Conservation (phyloP, 2,888 invertebrate species). For the Torymus tubicola region DNA sequence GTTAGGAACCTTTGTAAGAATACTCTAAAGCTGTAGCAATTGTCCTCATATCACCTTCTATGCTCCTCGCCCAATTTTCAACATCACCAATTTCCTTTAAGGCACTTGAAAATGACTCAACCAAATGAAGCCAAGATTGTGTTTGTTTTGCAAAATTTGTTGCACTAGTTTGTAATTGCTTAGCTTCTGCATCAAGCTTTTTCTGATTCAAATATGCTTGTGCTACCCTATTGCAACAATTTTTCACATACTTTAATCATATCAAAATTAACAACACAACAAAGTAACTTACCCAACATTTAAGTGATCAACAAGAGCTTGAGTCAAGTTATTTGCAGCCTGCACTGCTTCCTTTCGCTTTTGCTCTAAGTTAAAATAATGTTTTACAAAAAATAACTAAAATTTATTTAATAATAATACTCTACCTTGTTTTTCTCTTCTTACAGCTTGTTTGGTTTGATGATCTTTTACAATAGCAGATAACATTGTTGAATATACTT, state of each 20-base stretch:
- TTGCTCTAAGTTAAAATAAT: slow-evolving; percentile 82
- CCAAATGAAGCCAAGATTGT: slow-evolving; percentile 95
- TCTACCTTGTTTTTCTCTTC: slow-evolving; percentile 89
- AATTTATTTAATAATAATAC: slow-evolving; percentile 57
- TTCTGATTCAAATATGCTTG: slow-evolving; percentile 99
- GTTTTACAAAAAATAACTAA: background rate
- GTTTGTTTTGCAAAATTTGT: slow-evolving; percentile 97
- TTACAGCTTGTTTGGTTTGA: slow-evolving; percentile 86
- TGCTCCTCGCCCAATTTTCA: slow-evolving; percentile 98
- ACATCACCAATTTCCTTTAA: slow-evolving; percentile 98
- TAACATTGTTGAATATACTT: slow-evolving; percentile 79
- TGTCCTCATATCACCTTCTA: slow-evolving; percentile 96
- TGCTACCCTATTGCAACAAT: slow-evolving; percentile 76
- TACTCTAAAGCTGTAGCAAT: slow-evolving; percentile 94
- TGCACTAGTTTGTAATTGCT: slow-evolving; percentile 94
- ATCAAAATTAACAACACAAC: no score
- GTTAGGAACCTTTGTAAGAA: slow-evolving; percentile 86
- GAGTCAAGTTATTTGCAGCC: slow-evolving; percentile 94
- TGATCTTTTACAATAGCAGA: slow-evolving; percentile 93
- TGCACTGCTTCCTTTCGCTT: slow-evolving; percentile 95
- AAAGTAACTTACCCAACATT: slow-evolving; percentile 90
- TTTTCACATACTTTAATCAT: background rate
- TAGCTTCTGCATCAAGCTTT: slow-evolving; percentile 97
- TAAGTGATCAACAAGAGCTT: slow-evolving; percentile 95
- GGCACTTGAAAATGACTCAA: slow-evolving; percentile 91